phyloP scores from a whole-genome alignment of 2,797 vertebrate genomes.

The Sebastes iracundus region DNA sequence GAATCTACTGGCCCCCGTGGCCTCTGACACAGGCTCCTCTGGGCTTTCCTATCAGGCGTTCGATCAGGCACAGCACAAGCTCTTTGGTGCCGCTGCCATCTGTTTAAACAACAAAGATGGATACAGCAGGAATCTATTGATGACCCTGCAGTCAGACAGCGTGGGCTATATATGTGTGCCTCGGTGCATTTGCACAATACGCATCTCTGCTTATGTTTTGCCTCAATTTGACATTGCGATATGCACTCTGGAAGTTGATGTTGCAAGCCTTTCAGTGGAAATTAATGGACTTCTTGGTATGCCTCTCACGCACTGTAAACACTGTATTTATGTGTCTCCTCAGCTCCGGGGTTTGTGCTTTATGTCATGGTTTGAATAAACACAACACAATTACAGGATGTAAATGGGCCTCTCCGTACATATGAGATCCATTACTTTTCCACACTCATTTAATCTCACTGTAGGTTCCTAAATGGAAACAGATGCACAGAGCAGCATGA shows the following conservation, averaged over 20 bases:
- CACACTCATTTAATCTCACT: constrained; percentile 62
- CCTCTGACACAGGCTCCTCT: constrained; percentile 64
- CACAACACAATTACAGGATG: constrained; percentile 61
- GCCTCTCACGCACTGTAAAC: constrained; percentile 40
- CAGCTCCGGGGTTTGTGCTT: constrained; percentile 29
- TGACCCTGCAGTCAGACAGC: constrained; percentile 26
- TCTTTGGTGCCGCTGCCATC: constrained; percentile 56
- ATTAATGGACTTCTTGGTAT: constrained; percentile 6
- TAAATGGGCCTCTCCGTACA: constrained; percentile 60
- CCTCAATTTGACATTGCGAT: background rate
- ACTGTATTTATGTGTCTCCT: constrained; percentile 33
- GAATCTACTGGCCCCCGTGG: constrained; percentile 61
- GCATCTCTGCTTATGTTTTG: constrained; percentile 11
- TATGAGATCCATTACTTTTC: constrained; percentile 60
- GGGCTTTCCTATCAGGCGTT: constrained; percentile 69
- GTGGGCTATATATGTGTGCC: background rate
- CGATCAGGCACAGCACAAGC: constrained; percentile 58
- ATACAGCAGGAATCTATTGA: constrained; percentile 52
- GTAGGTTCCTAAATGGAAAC: constrained; percentile 68
- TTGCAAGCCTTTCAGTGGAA: background rate
- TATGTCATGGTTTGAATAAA: constrained; percentile 61
- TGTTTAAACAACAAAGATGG: constrained; percentile 63
- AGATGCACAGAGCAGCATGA: constrained; percentile 57
- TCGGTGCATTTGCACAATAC: background rate
- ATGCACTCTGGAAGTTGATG: background rate